phyloP scores from a whole-genome alignment of 2,888 invertebrate species.

The Cordilura impudica region DNA sequence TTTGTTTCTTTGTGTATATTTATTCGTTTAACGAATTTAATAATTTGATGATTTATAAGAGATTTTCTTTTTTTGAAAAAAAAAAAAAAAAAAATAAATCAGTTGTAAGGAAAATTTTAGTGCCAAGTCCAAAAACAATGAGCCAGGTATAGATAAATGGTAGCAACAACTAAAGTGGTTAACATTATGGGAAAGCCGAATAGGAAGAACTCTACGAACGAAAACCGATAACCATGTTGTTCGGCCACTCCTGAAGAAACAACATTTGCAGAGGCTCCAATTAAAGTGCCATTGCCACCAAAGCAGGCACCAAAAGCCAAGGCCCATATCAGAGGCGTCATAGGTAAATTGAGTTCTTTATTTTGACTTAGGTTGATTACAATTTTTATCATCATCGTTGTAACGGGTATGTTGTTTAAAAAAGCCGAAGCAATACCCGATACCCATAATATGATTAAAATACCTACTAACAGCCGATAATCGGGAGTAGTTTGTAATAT shows the following conservation, averaged over 20 bases:
- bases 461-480: slow-evolving; percentile 83
- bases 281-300: slow-evolving; percentile 93
- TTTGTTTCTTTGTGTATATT: background rate
- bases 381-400: slow-evolving; percentile 93
- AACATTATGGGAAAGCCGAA: slow-evolving; percentile 90
- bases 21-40: background rate
- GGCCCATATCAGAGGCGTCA: slow-evolving; percentile 91
- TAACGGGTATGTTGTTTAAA: slow-evolving; percentile 93
- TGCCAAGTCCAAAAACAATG: slow-evolving; percentile 85
- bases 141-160: slow-evolving; percentile 84
- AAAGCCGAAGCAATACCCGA: slow-evolving; percentile 89
- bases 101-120: slow-evolving; percentile 66
- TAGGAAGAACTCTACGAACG: slow-evolving; percentile 89
- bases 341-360: slow-evolving; percentile 83
- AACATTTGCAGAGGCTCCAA: slow-evolving; percentile 94
- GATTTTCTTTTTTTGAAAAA: background rate
- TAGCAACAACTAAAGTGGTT: slow-evolving; percentile 82
- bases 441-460: slow-evolving; percentile 87
- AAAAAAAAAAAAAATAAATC: background rate
- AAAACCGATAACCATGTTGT: slow-evolving; percentile 92
- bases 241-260: slow-evolving; percentile 94
- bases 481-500: slow-evolving; percentile 83
- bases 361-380: slow-evolving; percentile 84
- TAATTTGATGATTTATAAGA: background rate
- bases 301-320: slow-evolving; percentile 92